Base-by-base conservation (phyloP, 1,140 invertebrate genomes). In the Rhysida immarginata region DNA sequence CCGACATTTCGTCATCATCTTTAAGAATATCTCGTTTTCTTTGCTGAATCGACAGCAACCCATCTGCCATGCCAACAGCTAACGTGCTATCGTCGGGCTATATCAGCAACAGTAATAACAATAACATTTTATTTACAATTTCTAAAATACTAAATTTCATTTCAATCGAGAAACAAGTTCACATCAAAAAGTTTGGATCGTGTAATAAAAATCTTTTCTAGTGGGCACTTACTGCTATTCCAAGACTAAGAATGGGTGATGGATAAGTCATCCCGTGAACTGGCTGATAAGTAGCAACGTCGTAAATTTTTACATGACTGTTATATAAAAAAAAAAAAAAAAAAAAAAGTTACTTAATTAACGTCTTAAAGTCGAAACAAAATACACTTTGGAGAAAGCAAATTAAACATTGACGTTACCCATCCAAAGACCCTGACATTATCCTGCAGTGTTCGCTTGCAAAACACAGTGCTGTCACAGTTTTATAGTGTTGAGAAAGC, bases 231-330 rank as follows among this genome's bases (percentile, higher is more conserved):
- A 83, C 81, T 61, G 82, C 78, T 43, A 84, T 75, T 58, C 79
- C 90, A 63, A 96, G 70, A 70, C 88, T 93, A 2, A 96, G 74
- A 49, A 98, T 78, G 24, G 88, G 80, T 74, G 92, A 94, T 5
- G 92, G 83, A 69, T 88, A 95, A 65, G 87, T 84, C 23, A 96
- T 74, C 14, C 86, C 87, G 63, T 96, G 87, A 13, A 96, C 82
- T 1, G 83, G 77, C 73, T 89, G 84, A 66, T 91, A 96, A 1
- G 81, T 84, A 53, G 80, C 77, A 46, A 89, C 75, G 68, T 96
- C 87, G 71, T 94, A 96, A 60, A 97, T 81, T 75, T 96, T 96
- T 0, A 97, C 83, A 73, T 96, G 89, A 56, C 74, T 74, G 60
- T 46, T 64, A 65, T 44, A 52, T 35, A 50, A 59, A 51, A 54